Evolutionary conservation across 2,113 vertebrate species (phyloP).

Genomic region (Sprattus sprattus): DNA sequence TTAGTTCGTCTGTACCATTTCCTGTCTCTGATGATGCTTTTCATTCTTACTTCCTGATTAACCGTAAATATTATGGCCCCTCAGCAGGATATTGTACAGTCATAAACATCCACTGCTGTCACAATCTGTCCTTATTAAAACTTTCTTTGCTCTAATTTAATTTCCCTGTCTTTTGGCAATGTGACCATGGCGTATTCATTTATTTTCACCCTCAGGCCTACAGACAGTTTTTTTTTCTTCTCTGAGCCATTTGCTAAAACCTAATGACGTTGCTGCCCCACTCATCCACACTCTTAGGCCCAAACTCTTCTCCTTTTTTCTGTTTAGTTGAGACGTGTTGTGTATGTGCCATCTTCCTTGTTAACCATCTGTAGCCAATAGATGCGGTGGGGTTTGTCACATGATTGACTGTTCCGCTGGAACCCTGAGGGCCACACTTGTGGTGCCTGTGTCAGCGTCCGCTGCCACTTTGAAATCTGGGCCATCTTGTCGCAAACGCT

Average conservation of each 20-base stretch:
- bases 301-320: background rate
- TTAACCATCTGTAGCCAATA: constrained; percentile 16
- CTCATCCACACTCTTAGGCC: background rate
- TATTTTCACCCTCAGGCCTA: background rate
- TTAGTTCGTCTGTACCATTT: background rate
- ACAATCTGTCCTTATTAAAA: constrained; percentile 2
- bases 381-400: constrained; percentile 26
- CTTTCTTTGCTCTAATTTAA: constrained; percentile 22
- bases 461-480: constrained; percentile 28
- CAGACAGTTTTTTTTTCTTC: constrained; percentile 19
- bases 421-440: constrained; percentile 21
- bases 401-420: constrained; percentile 30
- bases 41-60: background rate
- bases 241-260: background rate
- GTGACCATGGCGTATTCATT: constrained; percentile 31
- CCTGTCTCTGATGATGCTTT: background rate
- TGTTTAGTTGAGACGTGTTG: background rate
- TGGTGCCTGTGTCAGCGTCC: constrained; percentile 23
- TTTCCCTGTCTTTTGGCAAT: constrained; percentile 13
- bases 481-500: background rate
- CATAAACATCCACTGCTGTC: constrained; percentile 11
- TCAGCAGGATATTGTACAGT: background rate
- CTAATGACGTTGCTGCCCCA: background rate
- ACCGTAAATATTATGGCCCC: constrained; percentile 3
- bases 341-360: constrained; percentile 5